phyloP scores from a whole-genome alignment of 1,140 invertebrate species.

The Drosophila tani region DNA sequence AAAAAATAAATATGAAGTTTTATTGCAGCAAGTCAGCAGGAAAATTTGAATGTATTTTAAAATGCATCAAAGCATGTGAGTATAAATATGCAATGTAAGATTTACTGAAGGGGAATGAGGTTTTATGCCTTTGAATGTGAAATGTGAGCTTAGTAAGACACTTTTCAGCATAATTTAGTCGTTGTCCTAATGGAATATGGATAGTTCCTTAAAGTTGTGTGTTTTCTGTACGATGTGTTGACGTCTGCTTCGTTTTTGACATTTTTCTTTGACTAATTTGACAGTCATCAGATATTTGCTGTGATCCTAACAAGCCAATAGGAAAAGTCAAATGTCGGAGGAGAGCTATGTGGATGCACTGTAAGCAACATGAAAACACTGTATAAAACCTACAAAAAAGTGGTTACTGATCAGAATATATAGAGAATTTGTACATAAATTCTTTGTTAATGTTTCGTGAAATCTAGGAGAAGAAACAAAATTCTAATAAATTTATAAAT shows the following conservation, averaged over 20 bases:
- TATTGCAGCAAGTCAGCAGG: slow-evolving; percentile 31
- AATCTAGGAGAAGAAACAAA: too few relatives aligned
- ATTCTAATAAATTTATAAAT: too few relatives aligned
- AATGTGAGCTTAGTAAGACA: not conserved
- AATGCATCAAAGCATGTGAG: slow-evolving; percentile 33
- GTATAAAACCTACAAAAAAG: too few relatives aligned
- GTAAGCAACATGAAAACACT: too few relatives aligned
- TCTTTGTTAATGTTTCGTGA: too few relatives aligned
- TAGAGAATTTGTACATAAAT: too few relatives aligned
- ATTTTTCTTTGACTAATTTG: slow-evolving; percentile 28
- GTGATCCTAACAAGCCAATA: not conserved
- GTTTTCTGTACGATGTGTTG: not conserved
- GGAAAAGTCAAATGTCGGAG: too few relatives aligned
- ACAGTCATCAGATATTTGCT: slow-evolving; percentile 15
- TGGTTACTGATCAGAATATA: too few relatives aligned
- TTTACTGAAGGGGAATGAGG: slow-evolving; percentile 23
- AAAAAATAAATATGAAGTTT: slow-evolving; percentile 9
- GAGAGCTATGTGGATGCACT: too few relatives aligned
- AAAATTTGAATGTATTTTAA: slow-evolving; percentile 30
- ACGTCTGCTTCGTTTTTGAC: slow-evolving; percentile 1
- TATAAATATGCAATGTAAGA: slow-evolving; percentile 53
- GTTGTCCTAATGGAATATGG: not conserved
- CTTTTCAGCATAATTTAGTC: not conserved
- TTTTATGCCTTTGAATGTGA: not conserved
- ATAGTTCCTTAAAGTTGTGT: not conserved